Conservation (phyloP, 2,797 vertebrate genomes). For the Liparis tanakae region DNA sequence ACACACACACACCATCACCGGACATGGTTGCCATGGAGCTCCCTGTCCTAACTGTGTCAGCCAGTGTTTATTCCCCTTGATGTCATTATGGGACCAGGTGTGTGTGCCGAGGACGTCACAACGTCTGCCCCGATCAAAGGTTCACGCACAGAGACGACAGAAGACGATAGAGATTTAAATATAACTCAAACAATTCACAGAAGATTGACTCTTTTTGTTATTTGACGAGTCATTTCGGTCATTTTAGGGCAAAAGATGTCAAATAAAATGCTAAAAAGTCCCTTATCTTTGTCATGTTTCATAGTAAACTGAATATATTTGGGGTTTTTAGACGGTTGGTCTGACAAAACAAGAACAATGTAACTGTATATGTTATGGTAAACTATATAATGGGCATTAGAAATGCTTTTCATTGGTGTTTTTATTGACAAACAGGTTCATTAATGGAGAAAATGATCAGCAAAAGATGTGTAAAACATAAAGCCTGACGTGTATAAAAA, state of each 20-base stretch:
- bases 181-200: background rate
- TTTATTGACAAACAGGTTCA: background rate
- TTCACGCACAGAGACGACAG: background rate
- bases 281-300: background rate
- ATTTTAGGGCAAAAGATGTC: background rate
- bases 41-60: constrained; percentile 54
- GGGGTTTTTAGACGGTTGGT: background rate
- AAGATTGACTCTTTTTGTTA: background rate
- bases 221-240: background rate
- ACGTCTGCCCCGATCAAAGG: background rate
- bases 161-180: background rate
- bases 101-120: constrained; percentile 6
- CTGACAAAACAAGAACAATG: background rate
- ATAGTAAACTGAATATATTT: background rate
- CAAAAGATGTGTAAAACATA: background rate
- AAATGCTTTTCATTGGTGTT: background rate
- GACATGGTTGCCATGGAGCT: constrained; percentile 62
- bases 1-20: constrained; percentile 55
- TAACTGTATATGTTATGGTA: background rate
- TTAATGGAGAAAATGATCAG: background rate
- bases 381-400: background rate
- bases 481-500: too few species aligned
- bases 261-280: background rate
- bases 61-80: constrained; percentile 35
- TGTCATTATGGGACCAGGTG: constrained; percentile 31